A percentile compares a stretch with the other conserved stretches of the same genome.
These are phyloP conservation scores for Fregetta grallaria DNA, from an alignment of 2,113 vertebrate species.

Conservation along the genomic window DNA sequence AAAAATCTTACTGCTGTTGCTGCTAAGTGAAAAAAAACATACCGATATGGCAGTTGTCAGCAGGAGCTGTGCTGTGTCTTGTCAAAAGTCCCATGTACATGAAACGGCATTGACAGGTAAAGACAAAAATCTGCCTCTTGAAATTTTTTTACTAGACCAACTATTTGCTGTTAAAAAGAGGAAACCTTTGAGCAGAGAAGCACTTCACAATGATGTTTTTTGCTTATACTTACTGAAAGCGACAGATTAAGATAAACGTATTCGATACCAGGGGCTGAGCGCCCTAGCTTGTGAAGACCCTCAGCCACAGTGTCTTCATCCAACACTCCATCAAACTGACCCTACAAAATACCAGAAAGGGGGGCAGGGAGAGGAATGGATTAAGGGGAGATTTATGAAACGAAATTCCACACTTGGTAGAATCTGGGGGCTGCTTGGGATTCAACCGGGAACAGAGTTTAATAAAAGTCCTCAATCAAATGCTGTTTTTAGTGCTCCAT, in stretches of 20 bases:
- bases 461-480: neutral
- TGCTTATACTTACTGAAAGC: slow-evolving; percentile 79
- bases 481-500: accelerated
- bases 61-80: neutral
- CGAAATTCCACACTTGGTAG: neutral
- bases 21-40: neutral
- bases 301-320: slow-evolving; percentile 70
- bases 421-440: neutral
- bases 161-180: neutral
- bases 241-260: slow-evolving; percentile 79
- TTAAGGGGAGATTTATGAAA: neutral
- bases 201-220: neutral
- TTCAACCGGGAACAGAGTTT: neutral
- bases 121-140: neutral
- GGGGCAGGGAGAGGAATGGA: neutral
- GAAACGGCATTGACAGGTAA: neutral
- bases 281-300: slow-evolving; percentile 75
- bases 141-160: neutral
- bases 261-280: slow-evolving; percentile 74
- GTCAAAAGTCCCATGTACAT: neutral
- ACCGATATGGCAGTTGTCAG: neutral
- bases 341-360: slow-evolving; percentile 40
- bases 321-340: slow-evolving; percentile 71
- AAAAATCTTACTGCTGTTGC: neutral
- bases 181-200: neutral